Base-by-base conservation (phyloP, 2,888 invertebrate species). In the Trissolcus brochymenae region DNA sequence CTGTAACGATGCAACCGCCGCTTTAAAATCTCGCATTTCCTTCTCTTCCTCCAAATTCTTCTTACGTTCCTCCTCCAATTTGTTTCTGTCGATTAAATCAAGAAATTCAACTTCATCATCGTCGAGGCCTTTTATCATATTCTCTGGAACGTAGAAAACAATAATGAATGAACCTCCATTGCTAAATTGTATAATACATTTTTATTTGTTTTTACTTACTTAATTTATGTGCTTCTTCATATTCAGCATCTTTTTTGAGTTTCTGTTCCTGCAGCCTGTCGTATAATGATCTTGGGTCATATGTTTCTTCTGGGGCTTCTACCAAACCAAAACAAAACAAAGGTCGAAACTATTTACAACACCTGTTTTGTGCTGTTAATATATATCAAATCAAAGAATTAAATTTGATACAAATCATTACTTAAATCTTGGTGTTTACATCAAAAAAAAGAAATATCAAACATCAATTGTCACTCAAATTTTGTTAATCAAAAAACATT, bases 61-160 rank as follows among this genome's bases (percentile, higher is more conserved):
- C 85, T 94, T 94, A 80, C 94, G 93, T 68, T 97, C 96, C 3
- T 95, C 95, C 83, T 95, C 95, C 71, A 95, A 92, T 90, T 96
- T 97, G 13, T 93, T 94, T 74, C 94, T 92, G 87, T 97, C 97
- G 2, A 99, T 96, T 71, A 95, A 91, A 85, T 98, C 97, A 56
- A 99, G 90, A 89, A 98, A 99, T 79, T 97, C 95, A 0, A 97
- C 95, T 90, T 99, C 99, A 88, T 98, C 99, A 87, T 98, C 98
- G 87, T 98, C 98, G 56, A 99, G 90, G 0, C 98, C 98, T 87
- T 97, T 93, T 84, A 95, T 95, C 91, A 95, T 93, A 89, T 95
- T 95, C 86, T 95, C 95, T 95, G 85, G 4, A 89, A 87, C 78
- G 19, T 51, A n/a, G 9, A 25, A 4, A 56, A 41, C 2, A 19